Base-by-base conservation (phyloP, 2,113 vertebrate species). In the Epinephelus fuscoguttatus region DNA sequence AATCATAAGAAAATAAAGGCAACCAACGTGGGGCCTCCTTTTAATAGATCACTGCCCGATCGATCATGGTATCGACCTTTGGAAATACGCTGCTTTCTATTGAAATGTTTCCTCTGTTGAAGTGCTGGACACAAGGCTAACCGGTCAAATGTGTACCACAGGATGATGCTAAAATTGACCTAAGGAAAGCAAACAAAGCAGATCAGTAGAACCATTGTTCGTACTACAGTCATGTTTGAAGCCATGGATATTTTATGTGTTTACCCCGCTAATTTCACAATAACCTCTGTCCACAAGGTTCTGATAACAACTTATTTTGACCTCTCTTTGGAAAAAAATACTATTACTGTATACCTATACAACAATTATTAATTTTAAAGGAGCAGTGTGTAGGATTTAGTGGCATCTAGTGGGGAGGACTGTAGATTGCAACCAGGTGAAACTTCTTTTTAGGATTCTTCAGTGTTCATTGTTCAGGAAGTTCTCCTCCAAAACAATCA, bases 1-100 rank as follows among this genome's bases (percentile, higher is more conserved):
- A 80, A 74, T 78, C 82, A 45, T 71, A 61, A 45, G 40, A 78
- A 78, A 83, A 74, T 59, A 76, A 84, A 81, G 13, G 14, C n/a
- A 70, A 68, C 61, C 45, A 47, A 45, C 21, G 53, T 30, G 12
- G 70, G n/a, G 18, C 64, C 75, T 82, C 75, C 50, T 87, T 68
- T 80, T n/a, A 59, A 81, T 74, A 70, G 45, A 85, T 86, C 74
- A 19, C 53, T 13, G 45, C 42, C 13, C 27, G 53, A 70, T 89
- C 19, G n/a, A 75, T 86, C 69, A 52, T 4, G 18, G 71, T 74
- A 75, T 83, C 42, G 66, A 77, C 74, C 60, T 74, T 21, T 79
- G 42, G 66, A 83, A 86, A 86, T 61, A 4, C 25, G 0, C 62
- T 68, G 49, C 47, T 85, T 75, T 75, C 50, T 80, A 17, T 52